phyloP scores from a whole-genome alignment of 1,140 invertebrate genomes.

The Lethrus apterus region DNA sequence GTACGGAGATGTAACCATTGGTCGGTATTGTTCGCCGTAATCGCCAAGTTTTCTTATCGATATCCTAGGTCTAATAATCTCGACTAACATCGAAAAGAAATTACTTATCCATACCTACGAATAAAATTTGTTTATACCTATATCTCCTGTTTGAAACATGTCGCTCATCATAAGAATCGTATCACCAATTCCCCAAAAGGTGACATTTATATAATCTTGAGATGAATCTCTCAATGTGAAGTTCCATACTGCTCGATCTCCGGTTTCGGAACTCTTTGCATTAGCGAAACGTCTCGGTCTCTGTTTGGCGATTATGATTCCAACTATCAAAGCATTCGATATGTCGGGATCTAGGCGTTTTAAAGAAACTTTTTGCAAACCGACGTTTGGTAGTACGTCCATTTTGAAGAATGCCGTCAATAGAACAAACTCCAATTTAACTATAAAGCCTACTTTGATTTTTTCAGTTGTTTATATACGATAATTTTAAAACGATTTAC shows the following conservation, averaged over 20 bases:
- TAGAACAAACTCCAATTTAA: too few relatives aligned
- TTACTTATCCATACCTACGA: background rate
- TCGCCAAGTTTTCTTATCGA: slow-evolving; percentile 46
- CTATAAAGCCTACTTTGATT: too few relatives aligned
- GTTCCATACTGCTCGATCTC: slow-evolving; percentile 52
- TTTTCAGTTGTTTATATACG: too few relatives aligned
- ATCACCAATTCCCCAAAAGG: slow-evolving; percentile 57
- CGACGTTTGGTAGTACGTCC: too few relatives aligned
- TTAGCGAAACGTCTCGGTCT: slow-evolving; percentile 26
- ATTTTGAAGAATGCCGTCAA: too few relatives aligned
- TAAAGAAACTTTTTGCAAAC: slow-evolving; percentile 26
- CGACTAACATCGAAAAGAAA: slow-evolving; percentile 44
- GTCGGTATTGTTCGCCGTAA: slow-evolving; percentile 50
- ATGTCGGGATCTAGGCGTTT: slow-evolving; percentile 28
- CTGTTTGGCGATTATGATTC: slow-evolving; percentile 36
- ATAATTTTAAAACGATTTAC: too few relatives aligned
- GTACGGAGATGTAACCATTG: slow-evolving; percentile 53
- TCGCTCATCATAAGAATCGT: slow-evolving; percentile 50
- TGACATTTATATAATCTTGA: slow-evolving; percentile 58
- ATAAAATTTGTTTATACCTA: slow-evolving; percentile 47
- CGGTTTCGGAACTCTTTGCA: slow-evolving; percentile 14
- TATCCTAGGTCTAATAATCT: slow-evolving; percentile 53
- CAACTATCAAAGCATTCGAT: slow-evolving; percentile 32
- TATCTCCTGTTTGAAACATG: slow-evolving; percentile 54
- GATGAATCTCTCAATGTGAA: slow-evolving; percentile 62